Evolutionary conservation across 2,888 invertebrate species (phyloP).

Genomic region (Odiellus spinosus): DNA sequence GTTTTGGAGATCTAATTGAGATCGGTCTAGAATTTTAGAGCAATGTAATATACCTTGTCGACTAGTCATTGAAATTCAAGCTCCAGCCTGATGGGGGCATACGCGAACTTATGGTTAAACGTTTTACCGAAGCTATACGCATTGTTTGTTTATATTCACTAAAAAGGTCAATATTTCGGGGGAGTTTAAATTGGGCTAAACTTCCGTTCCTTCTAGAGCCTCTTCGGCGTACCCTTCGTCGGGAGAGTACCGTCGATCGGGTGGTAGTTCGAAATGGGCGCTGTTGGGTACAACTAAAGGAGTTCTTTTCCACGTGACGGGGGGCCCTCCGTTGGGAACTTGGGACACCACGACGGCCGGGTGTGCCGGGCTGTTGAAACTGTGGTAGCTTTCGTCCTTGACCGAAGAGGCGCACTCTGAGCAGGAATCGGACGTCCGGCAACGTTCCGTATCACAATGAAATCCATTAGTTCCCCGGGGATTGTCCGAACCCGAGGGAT

Average conservation of each 20-base stretch:
- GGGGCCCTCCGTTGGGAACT: not conserved
- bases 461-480: not conserved
- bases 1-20: too few species aligned
- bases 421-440: conserved; percentile 8
- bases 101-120: too few species aligned
- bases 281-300: conserved; percentile 14
- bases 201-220: conserved; percentile 21
- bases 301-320: conserved; percentile 9
- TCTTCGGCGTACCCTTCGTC: conserved; percentile 57
- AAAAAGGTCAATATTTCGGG: too few species aligned
- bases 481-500: not conserved
- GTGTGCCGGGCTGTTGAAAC: conserved; percentile 30
- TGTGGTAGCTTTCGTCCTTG: conserved; percentile 15
- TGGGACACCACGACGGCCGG: not conserved
- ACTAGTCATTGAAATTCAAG: too few species aligned
- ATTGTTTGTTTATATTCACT: too few species aligned
- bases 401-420: conserved; percentile 6
- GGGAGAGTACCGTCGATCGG: conserved; percentile 50
- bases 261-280: conserved; percentile 36
- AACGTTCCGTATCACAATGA: conserved; percentile 9
- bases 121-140: too few species aligned
- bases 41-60: too few species aligned
- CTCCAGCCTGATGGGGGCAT: too few species aligned
- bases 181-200: conserved; percentile 7
- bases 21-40: too few species aligned